Percentiles rank a stretch among this genome's conserved stretches.
Evolutionary conservation across 1,140 invertebrate genomes (phyloP).

Genomic region (Drosophila auraria): DNA sequence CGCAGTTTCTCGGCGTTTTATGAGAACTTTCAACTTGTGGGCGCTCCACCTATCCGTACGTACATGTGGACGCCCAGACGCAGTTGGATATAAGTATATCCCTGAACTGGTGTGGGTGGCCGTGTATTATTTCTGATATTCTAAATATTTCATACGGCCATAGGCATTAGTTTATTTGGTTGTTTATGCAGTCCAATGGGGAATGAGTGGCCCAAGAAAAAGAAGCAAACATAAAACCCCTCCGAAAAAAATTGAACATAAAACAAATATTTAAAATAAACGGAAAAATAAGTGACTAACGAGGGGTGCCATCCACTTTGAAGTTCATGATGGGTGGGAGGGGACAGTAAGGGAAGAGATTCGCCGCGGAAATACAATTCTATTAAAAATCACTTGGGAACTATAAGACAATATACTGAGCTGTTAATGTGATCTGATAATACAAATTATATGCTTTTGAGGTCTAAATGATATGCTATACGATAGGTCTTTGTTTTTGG

Average conservation of each 20-base stretch:
- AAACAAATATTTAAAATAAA: slow-evolving; percentile 40
- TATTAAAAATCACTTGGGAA: not conserved
- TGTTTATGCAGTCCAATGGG: slow-evolving; percentile 59
- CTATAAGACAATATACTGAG: not conserved
- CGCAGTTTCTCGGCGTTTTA: slow-evolving; percentile 57
- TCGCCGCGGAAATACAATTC: not conserved
- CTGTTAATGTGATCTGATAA: not conserved
- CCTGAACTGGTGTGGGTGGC: not conserved
- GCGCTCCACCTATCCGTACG: slow-evolving; percentile 26
- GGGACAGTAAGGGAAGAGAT: not conserved
- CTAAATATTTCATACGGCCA: slow-evolving; percentile 65
- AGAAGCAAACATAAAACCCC: slow-evolving; percentile 44
- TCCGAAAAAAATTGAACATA: slow-evolving; percentile 14
- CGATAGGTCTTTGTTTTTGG: too few species aligned
- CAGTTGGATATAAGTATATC: slow-evolving; percentile 1
- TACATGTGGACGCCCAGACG: not conserved
- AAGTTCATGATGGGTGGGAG: slow-evolving; percentile 15
- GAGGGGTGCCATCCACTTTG: slow-evolving; percentile 28
- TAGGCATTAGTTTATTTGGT: slow-evolving; percentile 71
- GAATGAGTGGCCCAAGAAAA: slow-evolving; percentile 19
- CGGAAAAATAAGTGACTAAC: slow-evolving; percentile 23
- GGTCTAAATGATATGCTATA: not conserved
- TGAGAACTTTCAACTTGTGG: slow-evolving; percentile 82
- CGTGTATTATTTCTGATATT: slow-evolving; percentile 63
- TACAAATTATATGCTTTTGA: not conserved